A percentile compares a stretch with the other conserved stretches of the same genome.
These are phyloP conservation scores for Lasioglossum morio DNA, from an alignment of 2,888 invertebrate genomes.

Conservation along the genomic window DNA sequence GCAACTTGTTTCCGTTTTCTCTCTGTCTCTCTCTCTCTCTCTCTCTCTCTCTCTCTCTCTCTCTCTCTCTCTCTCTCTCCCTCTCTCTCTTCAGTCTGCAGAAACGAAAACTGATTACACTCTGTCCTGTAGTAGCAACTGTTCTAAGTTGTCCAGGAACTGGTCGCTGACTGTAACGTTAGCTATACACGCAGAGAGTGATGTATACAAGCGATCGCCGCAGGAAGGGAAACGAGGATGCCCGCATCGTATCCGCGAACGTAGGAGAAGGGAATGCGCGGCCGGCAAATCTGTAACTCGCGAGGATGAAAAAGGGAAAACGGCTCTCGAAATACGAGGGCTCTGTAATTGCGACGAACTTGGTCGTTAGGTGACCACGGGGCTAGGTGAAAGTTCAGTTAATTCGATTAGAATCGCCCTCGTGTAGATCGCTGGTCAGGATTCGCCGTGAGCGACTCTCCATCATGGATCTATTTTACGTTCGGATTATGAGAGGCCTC, in stretches of 20 bases:
- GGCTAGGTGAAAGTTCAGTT: slow-evolving; percentile 77
- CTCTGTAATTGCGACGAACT: slow-evolving; percentile 69
- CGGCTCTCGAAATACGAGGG: slow-evolving; percentile 53
- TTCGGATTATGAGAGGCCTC: slow-evolving; percentile 64
- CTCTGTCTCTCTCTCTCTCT: slow-evolving; percentile 3
- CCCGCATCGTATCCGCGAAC: background rate
- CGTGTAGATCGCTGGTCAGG: slow-evolving; percentile 68
- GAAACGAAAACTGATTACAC: slow-evolving; percentile 56
- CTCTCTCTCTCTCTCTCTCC: background rate
- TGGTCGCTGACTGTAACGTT: slow-evolving; percentile 45
- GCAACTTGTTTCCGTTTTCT: slow-evolving; percentile 32
- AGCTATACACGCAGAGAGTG: background rate
- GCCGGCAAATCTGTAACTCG: slow-evolving; percentile 20
- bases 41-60: slow-evolving; percentile 1
- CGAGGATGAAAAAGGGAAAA: slow-evolving; percentile 30
- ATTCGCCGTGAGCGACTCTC: slow-evolving; percentile 70
- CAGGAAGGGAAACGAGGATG: background rate
- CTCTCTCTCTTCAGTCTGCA: background rate
- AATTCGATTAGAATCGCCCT: slow-evolving; percentile 78
- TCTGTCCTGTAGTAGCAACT: slow-evolving; percentile 33
- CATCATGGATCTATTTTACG: slow-evolving; percentile 60
- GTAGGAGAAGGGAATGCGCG: slow-evolving; percentile 6
- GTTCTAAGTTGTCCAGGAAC: slow-evolving; percentile 37
- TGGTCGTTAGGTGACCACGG: slow-evolving; percentile 67
- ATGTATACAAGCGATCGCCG: background rate